A percentile compares a stretch with the other conserved stretches of the same genome.
Evolutionary conservation across 2,113 vertebrate species (phyloP).

Genomic region (Otolemur garnettii): DNA sequence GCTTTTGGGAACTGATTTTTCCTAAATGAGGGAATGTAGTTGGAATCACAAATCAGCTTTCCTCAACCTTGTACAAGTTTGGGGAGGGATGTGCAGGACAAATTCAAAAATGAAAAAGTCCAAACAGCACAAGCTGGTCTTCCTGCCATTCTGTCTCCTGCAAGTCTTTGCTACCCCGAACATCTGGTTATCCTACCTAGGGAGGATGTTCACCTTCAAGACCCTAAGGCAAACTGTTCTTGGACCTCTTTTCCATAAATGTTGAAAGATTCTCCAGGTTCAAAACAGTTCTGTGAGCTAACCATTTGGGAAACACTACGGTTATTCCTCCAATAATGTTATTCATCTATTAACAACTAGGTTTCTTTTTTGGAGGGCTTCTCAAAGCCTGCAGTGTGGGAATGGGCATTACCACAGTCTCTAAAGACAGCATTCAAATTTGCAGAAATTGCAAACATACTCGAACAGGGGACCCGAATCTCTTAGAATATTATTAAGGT

Average conservation of each 20-base stretch:
- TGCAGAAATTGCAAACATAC: background rate
- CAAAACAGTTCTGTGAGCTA: background rate
- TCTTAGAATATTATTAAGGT: background rate
- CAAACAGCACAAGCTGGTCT: background rate
- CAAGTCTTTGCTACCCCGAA: background rate
- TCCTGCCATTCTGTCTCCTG: background rate
- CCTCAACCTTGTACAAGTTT: conserved; percentile 53
- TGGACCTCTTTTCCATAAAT: background rate
- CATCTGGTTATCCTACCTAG: background rate
- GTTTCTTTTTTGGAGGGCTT: background rate
- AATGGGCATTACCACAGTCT: background rate
- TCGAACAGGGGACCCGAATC: background rate
- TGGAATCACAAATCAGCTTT: conserved; percentile 68
- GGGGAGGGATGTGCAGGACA: background rate
- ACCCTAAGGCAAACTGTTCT: background rate
- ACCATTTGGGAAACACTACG: background rate
- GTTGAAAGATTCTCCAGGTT: background rate
- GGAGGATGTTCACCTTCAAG: background rate
- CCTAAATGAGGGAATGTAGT: conserved; percentile 84
- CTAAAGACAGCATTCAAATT: background rate
- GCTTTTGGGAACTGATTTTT: conserved; percentile 84
- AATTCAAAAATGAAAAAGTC: background rate
- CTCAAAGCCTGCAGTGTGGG: background rate
- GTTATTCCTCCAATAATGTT: background rate
- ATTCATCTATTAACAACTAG: background rate